Conservation (phyloP, 2,888 invertebrate species). For the Camponotus fellah region DNA sequence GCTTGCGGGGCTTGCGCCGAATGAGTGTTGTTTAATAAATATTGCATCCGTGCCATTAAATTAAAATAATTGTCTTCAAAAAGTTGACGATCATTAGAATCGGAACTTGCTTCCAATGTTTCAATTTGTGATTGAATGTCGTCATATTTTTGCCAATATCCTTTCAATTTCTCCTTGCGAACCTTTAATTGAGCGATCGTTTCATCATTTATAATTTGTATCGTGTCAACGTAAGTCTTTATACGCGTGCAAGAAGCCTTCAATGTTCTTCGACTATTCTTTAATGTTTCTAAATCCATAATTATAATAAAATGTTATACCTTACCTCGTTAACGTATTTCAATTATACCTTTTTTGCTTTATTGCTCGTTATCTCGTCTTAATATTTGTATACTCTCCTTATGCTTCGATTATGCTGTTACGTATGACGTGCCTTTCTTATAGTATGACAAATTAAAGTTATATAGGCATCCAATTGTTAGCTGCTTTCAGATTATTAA, state of each 20-base stretch:
- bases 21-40: background rate
- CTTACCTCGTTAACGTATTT: too few relatives aligned
- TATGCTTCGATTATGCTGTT: too few relatives aligned
- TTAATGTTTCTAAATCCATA: background rate
- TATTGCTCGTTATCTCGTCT: too few relatives aligned
- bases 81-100: background rate
- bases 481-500: too few relatives aligned
- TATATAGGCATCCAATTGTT: too few relatives aligned
- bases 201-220: background rate
- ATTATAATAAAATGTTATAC: too few relatives aligned
- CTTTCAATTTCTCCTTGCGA: background rate
- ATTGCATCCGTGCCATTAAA: background rate
- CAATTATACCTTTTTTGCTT: too few relatives aligned
- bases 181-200: background rate
- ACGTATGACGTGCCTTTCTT: too few relatives aligned
- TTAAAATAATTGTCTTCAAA: background rate
- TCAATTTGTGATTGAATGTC: background rate
- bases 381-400: too few relatives aligned
- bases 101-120: background rate
- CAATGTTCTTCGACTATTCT: too few relatives aligned
- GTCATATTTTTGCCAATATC: background rate
- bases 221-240: background rate
- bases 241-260: background rate
- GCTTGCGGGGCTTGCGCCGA: background rate
- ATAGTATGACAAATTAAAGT: too few relatives aligned